Evolutionary conservation across 2,113 vertebrate species (phyloP), one percentile per base, ranked within the genome.

Genomic region (Brachyhypopomus gauderio): DNA sequence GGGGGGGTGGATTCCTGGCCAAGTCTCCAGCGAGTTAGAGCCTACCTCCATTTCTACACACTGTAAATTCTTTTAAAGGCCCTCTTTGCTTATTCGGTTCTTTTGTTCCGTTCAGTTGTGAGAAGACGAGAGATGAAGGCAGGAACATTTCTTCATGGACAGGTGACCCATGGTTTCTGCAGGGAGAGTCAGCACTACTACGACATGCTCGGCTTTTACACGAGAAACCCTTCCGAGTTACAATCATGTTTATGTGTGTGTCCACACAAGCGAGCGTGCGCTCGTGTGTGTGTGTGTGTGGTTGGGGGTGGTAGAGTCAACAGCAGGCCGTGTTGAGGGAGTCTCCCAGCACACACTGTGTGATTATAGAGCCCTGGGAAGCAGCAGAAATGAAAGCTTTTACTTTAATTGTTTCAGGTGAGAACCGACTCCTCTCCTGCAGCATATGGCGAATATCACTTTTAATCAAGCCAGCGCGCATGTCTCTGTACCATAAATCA

Each of bases 371-470:
- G 72, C 34, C 72, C 48, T 76, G 23, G 69, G 30, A 84, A 83
- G 62, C 84, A 83, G 72, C 79, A 72, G 82, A 80, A 86, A 83
- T 82, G 72, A 58, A 80, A 86, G 87, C 86, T 88, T 87, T 87
- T 87, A 88, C 86, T 83, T 58, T 88, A 85, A 88, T 87, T 88
- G 84, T 87, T 78, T 84, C 60, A 48, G 83, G 82, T 80, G 72
- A 82, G 77, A 78, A 80, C 34, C 72, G 41, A 86, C 79, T 63
- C 20, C 58, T 83, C 79, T 86, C 83, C 78, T 64, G 78, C 80
- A 83, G 81, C 85, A 87, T 83, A 89, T 87, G 88, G 83, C 55
- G 34, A 81, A 85, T 83, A 87, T 89, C 86, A 89, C 87, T 87
- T 88, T 85, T 86, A 88, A 88, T 88, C 86, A 87, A 86, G 70